Conservation (phyloP, 2,113 vertebrate genomes). For the Ochotona princeps region DNA sequence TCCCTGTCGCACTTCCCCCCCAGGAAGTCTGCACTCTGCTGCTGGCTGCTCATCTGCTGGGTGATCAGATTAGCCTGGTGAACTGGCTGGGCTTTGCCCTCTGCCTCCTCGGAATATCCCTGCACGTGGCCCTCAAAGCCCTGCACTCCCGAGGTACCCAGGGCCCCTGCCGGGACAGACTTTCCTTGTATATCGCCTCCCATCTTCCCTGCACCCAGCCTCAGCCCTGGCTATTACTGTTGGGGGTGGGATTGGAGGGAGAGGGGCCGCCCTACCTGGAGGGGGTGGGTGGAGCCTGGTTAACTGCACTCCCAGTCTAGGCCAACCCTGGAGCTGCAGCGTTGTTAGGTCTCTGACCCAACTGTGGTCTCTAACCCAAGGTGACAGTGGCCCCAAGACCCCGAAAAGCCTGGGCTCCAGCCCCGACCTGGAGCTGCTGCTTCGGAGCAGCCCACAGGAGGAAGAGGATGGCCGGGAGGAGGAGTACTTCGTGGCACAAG, state of each 20-base stretch:
- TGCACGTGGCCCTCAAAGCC: slow-evolving; percentile 93
- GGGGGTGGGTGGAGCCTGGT: background rate
- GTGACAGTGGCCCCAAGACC: slow-evolving; percentile 79
- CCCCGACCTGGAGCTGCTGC: slow-evolving; percentile 91
- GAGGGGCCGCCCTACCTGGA: no score
- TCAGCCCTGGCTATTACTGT: background rate
- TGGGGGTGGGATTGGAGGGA: background rate
- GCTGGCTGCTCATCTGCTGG: slow-evolving; percentile 91
- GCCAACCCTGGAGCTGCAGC: no score
- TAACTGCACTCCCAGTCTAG: no score
- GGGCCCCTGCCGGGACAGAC: background rate
- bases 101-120: slow-evolving; percentile 93
- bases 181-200: no score
- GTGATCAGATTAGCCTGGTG: slow-evolving; percentile 89
- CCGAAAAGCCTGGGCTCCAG: slow-evolving; percentile 80
- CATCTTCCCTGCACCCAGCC: background rate
- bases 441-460: slow-evolving; percentile 81
- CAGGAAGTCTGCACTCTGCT: slow-evolving; percentile 95
- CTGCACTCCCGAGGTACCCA: slow-evolving; percentile 90
- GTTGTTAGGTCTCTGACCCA: no score
- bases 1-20: slow-evolving; percentile 2
- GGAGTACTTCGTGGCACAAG: slow-evolving; percentile 83
- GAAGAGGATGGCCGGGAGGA: slow-evolving; percentile 79
- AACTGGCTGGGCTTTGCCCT: slow-evolving; percentile 96
- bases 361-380: slow-evolving; percentile 66